These are phyloP conservation scores for Callipepla squamata DNA, from an alignment of 2,113 vertebrate species.

Conservation along the genomic window DNA sequence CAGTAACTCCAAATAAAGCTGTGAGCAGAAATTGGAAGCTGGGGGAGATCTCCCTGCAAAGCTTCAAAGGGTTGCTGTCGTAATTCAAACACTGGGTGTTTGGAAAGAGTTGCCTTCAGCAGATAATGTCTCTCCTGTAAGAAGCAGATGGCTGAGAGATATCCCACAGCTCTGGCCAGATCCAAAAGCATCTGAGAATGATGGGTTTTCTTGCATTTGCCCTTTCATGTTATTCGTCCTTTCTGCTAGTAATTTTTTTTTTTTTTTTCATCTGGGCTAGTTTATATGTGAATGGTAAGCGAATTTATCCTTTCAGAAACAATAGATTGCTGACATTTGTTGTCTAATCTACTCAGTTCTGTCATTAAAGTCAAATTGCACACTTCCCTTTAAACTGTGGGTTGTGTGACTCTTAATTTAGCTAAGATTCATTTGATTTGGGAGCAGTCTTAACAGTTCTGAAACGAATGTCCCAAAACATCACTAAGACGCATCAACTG, in stretches of 20 bases:
- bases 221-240: not conserved
- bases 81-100: not conserved
- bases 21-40: not conserved
- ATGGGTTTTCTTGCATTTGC: not conserved
- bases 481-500: not conserved
- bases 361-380: conserved; percentile 15
- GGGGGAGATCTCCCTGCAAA: not conserved
- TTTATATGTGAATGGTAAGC: not conserved
- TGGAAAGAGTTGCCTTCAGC: not conserved
- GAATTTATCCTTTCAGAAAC: not conserved
- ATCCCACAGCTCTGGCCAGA: not conserved
- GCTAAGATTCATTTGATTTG: conserved; percentile 5
- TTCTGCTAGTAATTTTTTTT: not conserved
- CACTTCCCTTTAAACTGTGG: not conserved
- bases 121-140: conserved; percentile 2
- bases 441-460: not conserved
- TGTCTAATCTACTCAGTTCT: not conserved
- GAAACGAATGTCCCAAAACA: not conserved
- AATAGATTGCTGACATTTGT: not conserved
- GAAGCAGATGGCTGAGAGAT: conserved; percentile 3
- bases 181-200: not conserved
- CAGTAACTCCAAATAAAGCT: not conserved
- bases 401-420: conserved; percentile 8
- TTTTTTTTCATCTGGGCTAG: not conserved
- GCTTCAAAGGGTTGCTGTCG: not conserved